A percentile compares a stretch with the other conserved stretches of the same genome.
Evolutionary conservation across 2,888 invertebrate genomes (phyloP).

Genomic region (Drosophila pseudotakahashii): DNA sequence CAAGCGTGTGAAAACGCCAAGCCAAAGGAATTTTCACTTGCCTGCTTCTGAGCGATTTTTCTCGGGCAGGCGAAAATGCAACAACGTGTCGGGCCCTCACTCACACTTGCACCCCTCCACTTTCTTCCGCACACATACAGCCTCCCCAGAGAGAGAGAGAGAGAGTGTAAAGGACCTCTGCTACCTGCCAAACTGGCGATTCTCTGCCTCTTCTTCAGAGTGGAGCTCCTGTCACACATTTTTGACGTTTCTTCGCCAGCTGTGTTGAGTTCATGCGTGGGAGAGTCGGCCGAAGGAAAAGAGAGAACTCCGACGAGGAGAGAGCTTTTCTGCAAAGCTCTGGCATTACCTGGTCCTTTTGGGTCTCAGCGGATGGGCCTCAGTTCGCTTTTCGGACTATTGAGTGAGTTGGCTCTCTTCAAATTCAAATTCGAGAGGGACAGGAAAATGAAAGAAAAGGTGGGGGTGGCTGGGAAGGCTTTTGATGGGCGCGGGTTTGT

Average conservation of each 20-base stretch:
- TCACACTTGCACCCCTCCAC: slow-evolving; percentile 38
- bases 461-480: slow-evolving; percentile 15
- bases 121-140: slow-evolving; percentile 43
- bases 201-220: slow-evolving; percentile 45
- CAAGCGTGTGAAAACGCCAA: slow-evolving; percentile 8
- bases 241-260: slow-evolving; percentile 65
- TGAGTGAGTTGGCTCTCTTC: slow-evolving; percentile 59
- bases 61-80: slow-evolving; percentile 57
- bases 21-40: slow-evolving; percentile 47
- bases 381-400: slow-evolving; percentile 67
- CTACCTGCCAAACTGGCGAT: slow-evolving; percentile 59
- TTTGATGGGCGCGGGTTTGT: slow-evolving; percentile 55
- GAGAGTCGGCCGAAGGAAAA: slow-evolving; percentile 23
- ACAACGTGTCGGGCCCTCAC: slow-evolving; percentile 73
- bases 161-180: slow-evolving; percentile 22
- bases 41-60: slow-evolving; percentile 56
- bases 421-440: slow-evolving; percentile 16
- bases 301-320: slow-evolving; percentile 13
- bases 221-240: slow-evolving; percentile 60
- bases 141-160: slow-evolving; percentile 47
- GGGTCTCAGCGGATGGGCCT: slow-evolving; percentile 43
- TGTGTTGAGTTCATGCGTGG: slow-evolving; percentile 63
- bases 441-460: not conserved
- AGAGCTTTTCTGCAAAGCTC: slow-evolving; percentile 57
- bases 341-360: slow-evolving; percentile 51